Base-by-base conservation (phyloP, 2,888 invertebrate genomes). In the Cephus pulcher region DNA sequence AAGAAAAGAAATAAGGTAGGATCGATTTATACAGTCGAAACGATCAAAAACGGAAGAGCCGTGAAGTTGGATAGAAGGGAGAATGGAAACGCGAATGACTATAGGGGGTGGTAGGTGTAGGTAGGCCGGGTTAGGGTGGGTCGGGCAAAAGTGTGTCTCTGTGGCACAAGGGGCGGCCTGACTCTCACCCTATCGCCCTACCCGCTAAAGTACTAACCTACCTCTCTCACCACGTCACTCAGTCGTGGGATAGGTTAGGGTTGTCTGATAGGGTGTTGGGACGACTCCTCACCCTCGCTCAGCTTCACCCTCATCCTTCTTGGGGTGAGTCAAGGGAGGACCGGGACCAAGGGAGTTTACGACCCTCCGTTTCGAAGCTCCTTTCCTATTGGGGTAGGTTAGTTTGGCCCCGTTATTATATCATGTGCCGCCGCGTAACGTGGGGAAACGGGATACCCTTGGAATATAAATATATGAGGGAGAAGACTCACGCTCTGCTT, bases 121-220 rank as follows among this genome's bases (percentile, higher is more conserved):
- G 71, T 71, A 71, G 71, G 32, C 32, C 71, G 71, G 9, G 71
- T 56, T 32, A 71, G 32, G 71, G 71, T 71, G 71, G 71, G 71
- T 71, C 75, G 79, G 35, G 81, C 78, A 84, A 88, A 90, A 89
- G 86, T 89, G 88, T 90, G 89, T 90, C 85, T 89, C 88, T 88
- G 85, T 89, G 88, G 83, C 88, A 88, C 82, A 84, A 84, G 85
- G 85, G 83, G 84, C 82, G 82, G 82, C 80, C 82, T 83, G 56
- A 71, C 76, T 75, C 74, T 73, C 76, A 69, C 76, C 76, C 75
- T 70, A 76, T 80, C 78, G 76, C 75, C 73, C 77, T 76, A 79
- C 69, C 12, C 56, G 73, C 71, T 78, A 69, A 71, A 75, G 73
- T 75, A 37, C 74, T 69, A 35, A 78, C 86, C 85, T 82, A 80